A percentile compares a stretch with the other conserved stretches of the same genome.
Conservation (phyloP, 2,113 vertebrate genomes). For the Ranitomeya imitator region DNA sequence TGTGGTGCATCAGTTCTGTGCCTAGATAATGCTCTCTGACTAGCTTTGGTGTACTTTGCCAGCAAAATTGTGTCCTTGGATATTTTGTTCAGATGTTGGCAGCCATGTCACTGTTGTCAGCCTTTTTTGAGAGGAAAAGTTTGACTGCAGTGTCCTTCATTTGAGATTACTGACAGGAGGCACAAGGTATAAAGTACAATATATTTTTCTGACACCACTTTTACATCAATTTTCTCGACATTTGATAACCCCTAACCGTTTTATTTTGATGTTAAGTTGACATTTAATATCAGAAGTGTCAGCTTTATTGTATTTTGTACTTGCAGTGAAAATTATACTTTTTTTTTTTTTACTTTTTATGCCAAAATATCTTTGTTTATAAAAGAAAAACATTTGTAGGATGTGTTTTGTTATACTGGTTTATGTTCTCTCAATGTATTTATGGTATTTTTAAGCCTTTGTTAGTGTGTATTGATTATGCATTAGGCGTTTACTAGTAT, state of each 20-base stretch:
- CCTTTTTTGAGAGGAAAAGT: not conserved
- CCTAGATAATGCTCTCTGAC: not conserved
- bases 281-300: not conserved
- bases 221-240: not conserved
- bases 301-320: not conserved
- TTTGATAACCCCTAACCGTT: not conserved
- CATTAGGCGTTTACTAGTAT: not conserved
- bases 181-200: not conserved
- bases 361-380: too few relatives aligned
- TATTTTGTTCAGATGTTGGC: constrained; percentile 10
- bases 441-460: not conserved
- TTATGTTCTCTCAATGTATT: too few relatives aligned
- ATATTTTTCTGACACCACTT: not conserved
- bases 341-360: too few relatives aligned
- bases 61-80: not conserved
- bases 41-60: not conserved
- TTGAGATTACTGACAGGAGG: not conserved
- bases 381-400: too few relatives aligned
- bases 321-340: not conserved
- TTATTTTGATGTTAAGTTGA: not conserved
- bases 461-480: not conserved
- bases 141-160: constrained; percentile 18
- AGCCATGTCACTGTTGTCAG: constrained; percentile 12
- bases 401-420: too few relatives aligned
- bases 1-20: not conserved